A percentile compares a stretch with the other conserved stretches of the same genome.
These are phyloP conservation scores for Potamilus streckersoni DNA, from an alignment of 1,140 invertebrate species.

Conservation along the genomic window DNA sequence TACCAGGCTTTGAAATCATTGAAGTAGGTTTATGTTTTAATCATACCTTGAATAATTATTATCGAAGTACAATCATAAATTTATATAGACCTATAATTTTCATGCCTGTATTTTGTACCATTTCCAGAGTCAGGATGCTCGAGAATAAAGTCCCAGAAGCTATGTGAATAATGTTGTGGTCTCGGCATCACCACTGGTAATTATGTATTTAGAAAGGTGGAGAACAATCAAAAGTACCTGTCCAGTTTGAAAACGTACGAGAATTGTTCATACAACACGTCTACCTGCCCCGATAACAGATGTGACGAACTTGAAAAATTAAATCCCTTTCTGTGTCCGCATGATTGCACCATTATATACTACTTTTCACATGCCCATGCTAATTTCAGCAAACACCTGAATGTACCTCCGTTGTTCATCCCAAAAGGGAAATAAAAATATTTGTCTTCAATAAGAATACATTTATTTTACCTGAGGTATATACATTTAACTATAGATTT, in stretches of 20 bases:
- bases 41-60: neutral
- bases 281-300: conserved; percentile 75
- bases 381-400: conserved; percentile 6
- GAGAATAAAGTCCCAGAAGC: neutral
- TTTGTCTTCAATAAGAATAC: too few species aligned
- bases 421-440: too few species aligned
- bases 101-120: neutral
- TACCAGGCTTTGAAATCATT: too few species aligned
- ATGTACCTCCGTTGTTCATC: neutral
- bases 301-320: conserved; percentile 79
- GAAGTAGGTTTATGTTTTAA: too few species aligned
- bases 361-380: neutral
- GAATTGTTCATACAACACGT: conserved; percentile 76
- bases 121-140: conserved; percentile 20
- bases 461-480: too few species aligned
- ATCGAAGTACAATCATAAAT: neutral
- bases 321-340: conserved; percentile 75
- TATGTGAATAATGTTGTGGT: conserved; percentile 13
- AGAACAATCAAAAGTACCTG: neutral
- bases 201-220: conserved; percentile 17
- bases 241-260: conserved; percentile 62
- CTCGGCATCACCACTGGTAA: neutral
- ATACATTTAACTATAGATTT: too few species aligned
- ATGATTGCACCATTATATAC: conserved; percentile 75
- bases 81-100: neutral